A percentile compares a stretch with the other conserved stretches of the same genome.
Evolutionary conservation across 2,113 vertebrate genomes (phyloP).

Genomic region (Climacteris rufus): DNA sequence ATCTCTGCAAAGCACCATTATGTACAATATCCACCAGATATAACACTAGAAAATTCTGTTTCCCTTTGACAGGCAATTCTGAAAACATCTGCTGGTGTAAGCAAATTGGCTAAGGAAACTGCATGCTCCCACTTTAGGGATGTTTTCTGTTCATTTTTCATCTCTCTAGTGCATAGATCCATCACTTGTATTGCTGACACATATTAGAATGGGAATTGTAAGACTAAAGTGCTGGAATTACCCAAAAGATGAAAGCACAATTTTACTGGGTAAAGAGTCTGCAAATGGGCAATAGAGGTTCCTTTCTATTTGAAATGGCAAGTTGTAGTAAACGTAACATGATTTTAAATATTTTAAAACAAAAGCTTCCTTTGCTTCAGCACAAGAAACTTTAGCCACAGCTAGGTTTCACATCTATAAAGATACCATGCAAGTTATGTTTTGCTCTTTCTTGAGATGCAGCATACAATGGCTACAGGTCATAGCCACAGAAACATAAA

Average conservation of each 20-base stretch:
- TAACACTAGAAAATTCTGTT: background rate
- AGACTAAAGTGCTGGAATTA: background rate
- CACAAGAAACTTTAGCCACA: background rate
- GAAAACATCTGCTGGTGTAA: background rate
- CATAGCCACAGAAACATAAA: background rate
- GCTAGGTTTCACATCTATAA: background rate
- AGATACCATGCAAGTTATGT: background rate
- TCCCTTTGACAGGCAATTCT: background rate
- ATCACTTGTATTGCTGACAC: background rate
- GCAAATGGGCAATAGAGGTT: background rate
- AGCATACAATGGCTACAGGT: background rate
- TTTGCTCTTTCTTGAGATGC: background rate
- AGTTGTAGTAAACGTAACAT: background rate
- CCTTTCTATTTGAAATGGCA: background rate
- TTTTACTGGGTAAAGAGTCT: background rate
- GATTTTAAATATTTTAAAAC: background rate
- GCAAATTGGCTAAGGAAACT: constrained; percentile 2
- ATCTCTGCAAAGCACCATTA: background rate
- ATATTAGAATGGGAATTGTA: background rate
- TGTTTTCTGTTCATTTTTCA: background rate
- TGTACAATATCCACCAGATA: background rate
- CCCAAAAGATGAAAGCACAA: background rate
- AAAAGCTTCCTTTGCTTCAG: background rate
- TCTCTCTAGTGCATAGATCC: background rate
- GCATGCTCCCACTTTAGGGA: background rate